Conservation (phyloP, 1,140 invertebrate species). For the Heliconius melpomene region DNA sequence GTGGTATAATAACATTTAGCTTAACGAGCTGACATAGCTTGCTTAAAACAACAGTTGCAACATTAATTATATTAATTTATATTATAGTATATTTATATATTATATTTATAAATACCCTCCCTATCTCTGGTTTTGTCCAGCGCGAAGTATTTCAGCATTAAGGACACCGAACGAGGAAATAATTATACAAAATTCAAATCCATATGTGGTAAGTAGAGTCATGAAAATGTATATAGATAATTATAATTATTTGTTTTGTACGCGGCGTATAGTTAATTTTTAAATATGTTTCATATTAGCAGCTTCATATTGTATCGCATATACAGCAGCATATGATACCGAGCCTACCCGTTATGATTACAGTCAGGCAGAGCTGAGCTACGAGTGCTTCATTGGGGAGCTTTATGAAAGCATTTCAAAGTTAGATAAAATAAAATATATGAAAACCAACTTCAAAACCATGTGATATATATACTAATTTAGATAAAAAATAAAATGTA, state of each 20-base stretch:
- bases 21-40: too few species aligned
- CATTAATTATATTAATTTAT: background rate
- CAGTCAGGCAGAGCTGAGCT: too few species aligned
- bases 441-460: too few species aligned
- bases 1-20: too few species aligned
- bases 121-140: conserved; percentile 15
- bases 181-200: background rate
- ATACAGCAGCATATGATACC: too few species aligned
- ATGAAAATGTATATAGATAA: background rate
- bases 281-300: background rate
- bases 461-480: too few species aligned
- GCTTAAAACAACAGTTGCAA: background rate
- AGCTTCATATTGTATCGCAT: too few species aligned
- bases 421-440: too few species aligned
- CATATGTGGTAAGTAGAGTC: background rate
- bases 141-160: background rate
- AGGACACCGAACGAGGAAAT: background rate
- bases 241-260: background rate
- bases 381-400: too few species aligned
- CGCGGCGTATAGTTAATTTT: background rate
- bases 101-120: conserved; percentile 7
- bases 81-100: background rate
- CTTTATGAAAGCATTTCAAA: too few species aligned
- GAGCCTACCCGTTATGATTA: too few species aligned
- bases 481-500: too few species aligned